phyloP scores from a whole-genome alignment of 2,888 invertebrate genomes.

The Cephus sareptanus region DNA sequence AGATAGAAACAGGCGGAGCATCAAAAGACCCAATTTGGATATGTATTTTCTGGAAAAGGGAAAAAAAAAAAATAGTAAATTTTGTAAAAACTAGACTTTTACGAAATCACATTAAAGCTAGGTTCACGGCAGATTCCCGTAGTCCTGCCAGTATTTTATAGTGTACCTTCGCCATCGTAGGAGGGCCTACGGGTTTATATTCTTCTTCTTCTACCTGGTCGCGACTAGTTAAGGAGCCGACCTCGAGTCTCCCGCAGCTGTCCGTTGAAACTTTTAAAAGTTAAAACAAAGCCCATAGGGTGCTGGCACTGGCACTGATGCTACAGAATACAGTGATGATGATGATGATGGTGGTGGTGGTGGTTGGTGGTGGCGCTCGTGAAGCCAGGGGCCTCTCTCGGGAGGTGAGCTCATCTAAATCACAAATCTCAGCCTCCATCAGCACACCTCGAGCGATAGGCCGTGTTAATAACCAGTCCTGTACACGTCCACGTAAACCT shows the following conservation, averaged over 20 bases:
- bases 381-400: not conserved
- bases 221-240: conserved; percentile 45
- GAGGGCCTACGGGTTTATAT: conserved; percentile 11
- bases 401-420: conserved; percentile 59
- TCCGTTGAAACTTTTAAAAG: conserved; percentile 45
- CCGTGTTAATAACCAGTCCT: conserved; percentile 48
- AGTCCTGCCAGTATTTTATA: not conserved
- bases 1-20: not conserved
- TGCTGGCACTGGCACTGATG: conserved; percentile 11
- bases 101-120: not conserved
- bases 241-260: conserved; percentile 41
- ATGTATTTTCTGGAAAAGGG: not conserved
- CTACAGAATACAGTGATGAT: conserved; percentile 1
- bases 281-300: conserved; percentile 54
- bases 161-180: not conserved
- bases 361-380: conserved; percentile 1
- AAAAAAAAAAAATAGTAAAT: not conserved
- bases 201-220: conserved; percentile 38
- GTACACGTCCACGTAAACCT: conserved; percentile 15
- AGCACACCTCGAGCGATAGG: conserved; percentile 56
- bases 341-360: conserved; percentile 14
- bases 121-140: not conserved
- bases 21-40: not conserved
- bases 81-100: not conserved
- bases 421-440: conserved; percentile 61